Conservation (phyloP, 2,888 invertebrate species). For the Caradrina clavipalpis region DNA sequence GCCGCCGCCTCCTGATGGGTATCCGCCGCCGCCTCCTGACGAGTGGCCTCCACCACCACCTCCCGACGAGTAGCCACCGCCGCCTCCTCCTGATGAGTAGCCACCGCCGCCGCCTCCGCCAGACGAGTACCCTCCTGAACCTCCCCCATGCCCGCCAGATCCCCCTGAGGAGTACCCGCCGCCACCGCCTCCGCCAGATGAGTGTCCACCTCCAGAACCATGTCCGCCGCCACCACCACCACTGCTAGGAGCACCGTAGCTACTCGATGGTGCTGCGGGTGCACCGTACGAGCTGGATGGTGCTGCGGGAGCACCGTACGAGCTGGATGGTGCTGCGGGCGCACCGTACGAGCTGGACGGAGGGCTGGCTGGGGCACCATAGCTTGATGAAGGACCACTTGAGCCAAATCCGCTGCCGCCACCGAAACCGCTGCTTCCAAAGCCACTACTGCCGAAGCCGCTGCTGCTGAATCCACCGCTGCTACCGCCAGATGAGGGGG, state of each 20-base stretch:
- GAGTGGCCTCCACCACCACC: constrained; percentile 63
- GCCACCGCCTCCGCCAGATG: constrained; percentile 65
- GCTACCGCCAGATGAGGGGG: constrained; percentile 71
- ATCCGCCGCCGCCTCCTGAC: constrained; percentile 69
- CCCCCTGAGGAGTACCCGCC: constrained; percentile 63
- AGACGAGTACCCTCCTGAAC: constrained; percentile 73
- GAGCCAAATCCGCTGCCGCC: constrained; percentile 66
- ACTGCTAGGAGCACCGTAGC: constrained; percentile 75
- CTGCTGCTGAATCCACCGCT: constrained; percentile 72
- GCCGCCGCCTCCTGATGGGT: constrained; percentile 67
- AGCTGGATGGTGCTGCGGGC: constrained; percentile 73
- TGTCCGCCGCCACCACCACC: constrained; percentile 73
- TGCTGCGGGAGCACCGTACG: constrained; percentile 77
- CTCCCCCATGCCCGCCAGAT: constrained; percentile 67
- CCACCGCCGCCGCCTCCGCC: constrained; percentile 62
- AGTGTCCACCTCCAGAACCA: constrained; percentile 55
- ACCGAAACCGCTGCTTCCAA: constrained; percentile 69
- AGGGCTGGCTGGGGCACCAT: constrained; percentile 82
- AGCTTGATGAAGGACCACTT: constrained; percentile 77
- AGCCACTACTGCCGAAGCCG: constrained; percentile 70
- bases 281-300: constrained; percentile 83
- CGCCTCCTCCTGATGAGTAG: constrained; percentile 34
- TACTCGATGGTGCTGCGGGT: constrained; percentile 68
- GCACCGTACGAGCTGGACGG: constrained; percentile 84
- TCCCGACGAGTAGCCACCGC: constrained; percentile 47